A percentile compares a stretch with the other conserved stretches of the same genome.
Evolutionary conservation across 2,113 vertebrate genomes (phyloP).

Genomic region (Oreotrochilus melanogaster): DNA sequence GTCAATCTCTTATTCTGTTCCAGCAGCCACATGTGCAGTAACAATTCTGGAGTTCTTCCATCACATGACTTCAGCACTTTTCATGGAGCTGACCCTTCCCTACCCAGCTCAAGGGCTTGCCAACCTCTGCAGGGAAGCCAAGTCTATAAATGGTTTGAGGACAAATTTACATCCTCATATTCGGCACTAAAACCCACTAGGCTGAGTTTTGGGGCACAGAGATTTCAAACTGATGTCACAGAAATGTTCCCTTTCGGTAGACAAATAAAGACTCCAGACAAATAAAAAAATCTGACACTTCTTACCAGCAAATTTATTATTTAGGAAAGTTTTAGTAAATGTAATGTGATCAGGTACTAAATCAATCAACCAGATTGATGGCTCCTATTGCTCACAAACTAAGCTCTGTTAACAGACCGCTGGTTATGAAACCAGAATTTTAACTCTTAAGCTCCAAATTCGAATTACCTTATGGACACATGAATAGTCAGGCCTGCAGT

Average conservation of each 20-base stretch:
- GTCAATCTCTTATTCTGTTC: not conserved
- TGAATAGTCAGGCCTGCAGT: not conserved
- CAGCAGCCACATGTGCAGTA: rapidly evolving
- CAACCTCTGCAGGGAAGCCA: not conserved
- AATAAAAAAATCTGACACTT: not conserved
- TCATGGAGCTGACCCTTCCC: not conserved
- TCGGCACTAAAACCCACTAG: not conserved
- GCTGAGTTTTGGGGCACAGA: not conserved
- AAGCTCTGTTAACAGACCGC: conserved; percentile 7
- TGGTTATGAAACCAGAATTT: conserved; percentile 1
- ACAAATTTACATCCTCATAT: not conserved
- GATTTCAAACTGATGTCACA: conserved; percentile 17
- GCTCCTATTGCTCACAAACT: not conserved
- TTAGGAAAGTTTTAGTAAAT: conserved; percentile 9
- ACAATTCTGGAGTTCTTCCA: not conserved
- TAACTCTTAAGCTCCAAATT: not conserved
- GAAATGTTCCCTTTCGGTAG: not conserved
- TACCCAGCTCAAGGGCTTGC: not conserved
- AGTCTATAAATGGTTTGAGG: not conserved
- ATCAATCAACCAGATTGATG: conserved; percentile 30
- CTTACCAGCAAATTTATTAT: not conserved
- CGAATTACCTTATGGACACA: not conserved
- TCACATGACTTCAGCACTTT: not conserved
- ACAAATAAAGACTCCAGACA: not conserved
- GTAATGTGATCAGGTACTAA: conserved; percentile 39